These are phyloP conservation scores for Aphis gossypii DNA, from an alignment of 1,140 invertebrate species.

Conservation along the genomic window DNA sequence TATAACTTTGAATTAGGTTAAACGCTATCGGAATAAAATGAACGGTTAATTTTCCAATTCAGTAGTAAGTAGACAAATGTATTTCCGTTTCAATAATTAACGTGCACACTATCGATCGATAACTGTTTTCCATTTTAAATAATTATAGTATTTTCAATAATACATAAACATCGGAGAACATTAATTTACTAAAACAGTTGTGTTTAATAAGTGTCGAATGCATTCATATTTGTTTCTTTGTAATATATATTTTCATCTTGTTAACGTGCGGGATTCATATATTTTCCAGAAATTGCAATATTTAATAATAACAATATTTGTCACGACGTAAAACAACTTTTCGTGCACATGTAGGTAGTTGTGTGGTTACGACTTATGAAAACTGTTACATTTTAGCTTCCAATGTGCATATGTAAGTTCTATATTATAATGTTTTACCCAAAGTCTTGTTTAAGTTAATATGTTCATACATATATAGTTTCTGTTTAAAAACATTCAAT, in stretches of 20 bases:
- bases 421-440: background rate
- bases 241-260: background rate
- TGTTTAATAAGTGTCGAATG: background rate
- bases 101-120: background rate
- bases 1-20: background rate
- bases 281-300: background rate
- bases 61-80: background rate
- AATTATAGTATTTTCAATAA: background rate
- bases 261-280: background rate
- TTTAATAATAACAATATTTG: background rate
- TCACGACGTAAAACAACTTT: background rate
- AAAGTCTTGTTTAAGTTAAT: background rate
- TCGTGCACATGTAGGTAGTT: background rate
- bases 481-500: constrained; percentile 1
- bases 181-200: background rate
- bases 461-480: background rate
- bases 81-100: background rate
- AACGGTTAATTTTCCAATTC: background rate
- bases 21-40: background rate
- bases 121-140: background rate
- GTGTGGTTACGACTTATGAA: background rate
- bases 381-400: background rate
- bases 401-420: background rate
- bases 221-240: background rate
- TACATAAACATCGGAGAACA: background rate